These are phyloP conservation scores for Scomber colias DNA, from an alignment of 2,113 vertebrate genomes.

Conservation along the genomic window DNA sequence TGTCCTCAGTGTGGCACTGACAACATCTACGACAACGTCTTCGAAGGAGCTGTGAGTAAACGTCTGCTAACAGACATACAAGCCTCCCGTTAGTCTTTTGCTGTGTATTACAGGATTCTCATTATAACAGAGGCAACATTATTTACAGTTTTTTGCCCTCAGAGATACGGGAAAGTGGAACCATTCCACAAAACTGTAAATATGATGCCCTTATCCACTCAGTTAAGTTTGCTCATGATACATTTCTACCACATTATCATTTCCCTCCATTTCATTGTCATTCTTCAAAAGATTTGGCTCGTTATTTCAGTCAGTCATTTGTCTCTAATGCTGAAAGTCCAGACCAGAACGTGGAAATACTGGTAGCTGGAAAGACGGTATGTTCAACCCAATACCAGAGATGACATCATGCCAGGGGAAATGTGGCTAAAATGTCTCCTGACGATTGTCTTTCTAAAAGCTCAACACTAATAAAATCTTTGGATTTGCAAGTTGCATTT, in stretches of 20 bases:
- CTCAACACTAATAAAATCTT: neutral
- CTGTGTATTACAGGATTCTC: neutral
- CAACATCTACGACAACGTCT: constrained; percentile 94
- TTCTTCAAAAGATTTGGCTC: neutral
- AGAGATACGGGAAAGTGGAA: too few species aligned
- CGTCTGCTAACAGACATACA: neutral
- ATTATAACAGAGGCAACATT: too few species aligned
- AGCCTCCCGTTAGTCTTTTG: neutral
- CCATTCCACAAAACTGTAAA: too few species aligned
- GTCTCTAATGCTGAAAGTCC: neutral
- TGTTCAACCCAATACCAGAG: neutral
- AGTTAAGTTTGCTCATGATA: neutral
- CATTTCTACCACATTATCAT: neutral
- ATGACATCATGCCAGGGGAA: constrained; percentile 9
- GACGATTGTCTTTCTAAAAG: neutral
- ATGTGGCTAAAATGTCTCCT: neutral
- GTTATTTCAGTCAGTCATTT: neutral
- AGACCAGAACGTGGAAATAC: neutral
- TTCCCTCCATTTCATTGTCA: neutral
- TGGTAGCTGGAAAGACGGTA: neutral
- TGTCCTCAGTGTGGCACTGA: constrained; percentile 92
- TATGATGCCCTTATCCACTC: too few species aligned
- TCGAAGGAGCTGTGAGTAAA: constrained; percentile 93
- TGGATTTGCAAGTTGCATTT: neutral
- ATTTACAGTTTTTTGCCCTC: neutral